phyloP scores from a whole-genome alignment of 2,797 vertebrate genomes.

The Mycteria americana region DNA sequence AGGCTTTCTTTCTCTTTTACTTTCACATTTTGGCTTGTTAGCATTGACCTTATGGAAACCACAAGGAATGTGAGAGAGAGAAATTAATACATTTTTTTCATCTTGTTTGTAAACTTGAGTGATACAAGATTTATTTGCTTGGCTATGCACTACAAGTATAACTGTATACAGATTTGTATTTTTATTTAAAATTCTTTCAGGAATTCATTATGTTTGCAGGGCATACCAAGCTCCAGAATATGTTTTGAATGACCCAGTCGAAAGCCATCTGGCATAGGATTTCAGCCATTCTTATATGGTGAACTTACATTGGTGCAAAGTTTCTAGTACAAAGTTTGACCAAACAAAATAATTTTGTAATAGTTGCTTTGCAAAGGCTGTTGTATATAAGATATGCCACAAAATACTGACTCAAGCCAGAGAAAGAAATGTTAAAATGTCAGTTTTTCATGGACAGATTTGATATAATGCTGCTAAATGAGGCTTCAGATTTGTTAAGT shows the following conservation, averaged over 20 bases:
- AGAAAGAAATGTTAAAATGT: not conserved
- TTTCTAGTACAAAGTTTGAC: not conserved
- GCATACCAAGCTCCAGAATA: constrained; percentile 12
- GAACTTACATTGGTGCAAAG: not conserved
- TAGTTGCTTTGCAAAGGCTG: not conserved
- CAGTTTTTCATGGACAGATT: not conserved
- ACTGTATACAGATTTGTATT: constrained; percentile 42
- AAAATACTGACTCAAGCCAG: not conserved
- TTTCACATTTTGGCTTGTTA: not conserved
- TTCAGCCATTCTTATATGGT: not conserved
- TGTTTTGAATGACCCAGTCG: constrained; percentile 37
- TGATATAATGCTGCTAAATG: not conserved
- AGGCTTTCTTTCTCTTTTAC: not conserved
- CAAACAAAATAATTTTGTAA: not conserved
- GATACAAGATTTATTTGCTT: constrained; percentile 55
- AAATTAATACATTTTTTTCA: constrained; percentile 2
- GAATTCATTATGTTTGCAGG: constrained; percentile 13
- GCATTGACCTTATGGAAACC: not conserved
- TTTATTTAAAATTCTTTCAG: constrained; percentile 23
- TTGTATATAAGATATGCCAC: not conserved
- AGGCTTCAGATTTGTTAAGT: not conserved
- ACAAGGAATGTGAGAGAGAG: not conserved
- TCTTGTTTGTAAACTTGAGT: constrained; percentile 46
- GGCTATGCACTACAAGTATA: constrained; percentile 10
- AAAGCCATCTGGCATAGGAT: constrained; percentile 22